These are phyloP conservation scores for Sparidentex hasta DNA, from an alignment of 2,797 vertebrate species.

Conservation along the genomic window DNA sequence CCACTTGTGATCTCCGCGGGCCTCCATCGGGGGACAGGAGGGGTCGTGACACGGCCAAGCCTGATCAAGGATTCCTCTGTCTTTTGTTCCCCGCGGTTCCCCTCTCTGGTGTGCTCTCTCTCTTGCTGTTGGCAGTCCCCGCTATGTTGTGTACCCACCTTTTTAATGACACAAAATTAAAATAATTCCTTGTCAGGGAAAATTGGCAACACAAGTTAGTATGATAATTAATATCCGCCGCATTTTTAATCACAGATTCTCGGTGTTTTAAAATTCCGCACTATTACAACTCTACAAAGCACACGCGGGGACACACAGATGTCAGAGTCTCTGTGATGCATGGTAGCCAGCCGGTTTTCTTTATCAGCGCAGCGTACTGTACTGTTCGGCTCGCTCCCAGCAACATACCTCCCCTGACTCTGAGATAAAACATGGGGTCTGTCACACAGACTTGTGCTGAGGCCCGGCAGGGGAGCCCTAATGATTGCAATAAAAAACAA, in stretches of 20 bases:
- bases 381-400: slow-evolving; percentile 72
- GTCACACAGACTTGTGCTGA: slow-evolving; percentile 77
- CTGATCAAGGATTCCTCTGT: slow-evolving; percentile 62
- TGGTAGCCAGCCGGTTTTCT: slow-evolving; percentile 66
- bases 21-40: slow-evolving; percentile 27
- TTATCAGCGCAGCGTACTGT: slow-evolving; percentile 75
- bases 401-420: slow-evolving; percentile 79
- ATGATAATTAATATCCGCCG: slow-evolving; percentile 54
- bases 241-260: slow-evolving; percentile 61
- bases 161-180: slow-evolving; percentile 40
- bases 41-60: slow-evolving; percentile 58
- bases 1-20: slow-evolving; percentile 62
- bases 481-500: slow-evolving; percentile 86
- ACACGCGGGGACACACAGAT: slow-evolving; percentile 60
- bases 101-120: slow-evolving; percentile 26
- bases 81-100: slow-evolving; percentile 47
- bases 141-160: slow-evolving; percentile 32
- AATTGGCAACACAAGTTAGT: slow-evolving; percentile 48
- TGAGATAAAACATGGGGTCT: slow-evolving; percentile 83
- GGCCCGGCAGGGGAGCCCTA: slow-evolving; percentile 80
- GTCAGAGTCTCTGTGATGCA: slow-evolving; percentile 69
- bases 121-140: slow-evolving; percentile 29
- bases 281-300: slow-evolving; percentile 36
- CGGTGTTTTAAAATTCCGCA: slow-evolving; percentile 32
- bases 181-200: slow-evolving; percentile 39